A percentile compares a stretch with the other conserved stretches of the same genome.
Evolutionary conservation across 2,113 vertebrate species (phyloP).

Genomic region (Petroica traversi): DNA sequence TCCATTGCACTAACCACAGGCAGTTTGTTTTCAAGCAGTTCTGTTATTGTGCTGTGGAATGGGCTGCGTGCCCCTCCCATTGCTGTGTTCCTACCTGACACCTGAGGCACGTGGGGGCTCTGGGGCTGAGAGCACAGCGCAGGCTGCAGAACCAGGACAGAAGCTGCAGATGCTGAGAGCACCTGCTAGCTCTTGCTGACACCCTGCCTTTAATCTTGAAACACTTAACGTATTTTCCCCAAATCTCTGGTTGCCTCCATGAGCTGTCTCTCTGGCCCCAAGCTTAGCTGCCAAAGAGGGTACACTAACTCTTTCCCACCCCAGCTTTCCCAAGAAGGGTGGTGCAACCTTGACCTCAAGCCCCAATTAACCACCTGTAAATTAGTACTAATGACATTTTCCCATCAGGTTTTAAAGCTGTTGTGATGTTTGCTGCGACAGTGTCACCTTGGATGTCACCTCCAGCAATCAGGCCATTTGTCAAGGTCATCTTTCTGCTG

Average conservation of each 20-base stretch:
- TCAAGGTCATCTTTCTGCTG: background rate
- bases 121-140: background rate
- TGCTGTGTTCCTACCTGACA: background rate
- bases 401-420: background rate
- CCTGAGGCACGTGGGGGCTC: accelerated
- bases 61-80: background rate
- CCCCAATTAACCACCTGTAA: background rate
- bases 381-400: background rate
- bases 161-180: background rate
- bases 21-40: background rate
- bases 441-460: background rate
- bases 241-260: background rate
- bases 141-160: background rate
- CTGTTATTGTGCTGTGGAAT: background rate
- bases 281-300: background rate
- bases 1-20: conserved; percentile 29
- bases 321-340: background rate
- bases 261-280: background rate
- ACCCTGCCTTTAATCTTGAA: background rate
- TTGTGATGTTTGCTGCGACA: background rate
- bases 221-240: background rate
- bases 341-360: background rate
- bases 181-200: background rate
- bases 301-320: background rate
- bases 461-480: accelerated